Conservation (phyloP, 2,888 invertebrate species). For the Argyresthia goedartella region DNA sequence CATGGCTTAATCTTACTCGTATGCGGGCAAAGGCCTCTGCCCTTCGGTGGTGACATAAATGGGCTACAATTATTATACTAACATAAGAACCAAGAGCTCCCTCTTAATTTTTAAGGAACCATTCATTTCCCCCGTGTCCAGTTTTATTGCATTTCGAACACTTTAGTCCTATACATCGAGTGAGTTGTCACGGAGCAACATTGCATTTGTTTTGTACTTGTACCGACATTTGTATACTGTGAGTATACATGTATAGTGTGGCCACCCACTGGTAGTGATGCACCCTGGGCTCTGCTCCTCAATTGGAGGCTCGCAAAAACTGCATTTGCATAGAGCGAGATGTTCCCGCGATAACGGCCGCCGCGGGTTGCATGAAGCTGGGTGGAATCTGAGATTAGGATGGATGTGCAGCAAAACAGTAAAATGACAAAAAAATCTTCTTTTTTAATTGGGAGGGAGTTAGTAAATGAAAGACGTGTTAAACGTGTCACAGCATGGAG, state of each 20-base stretch:
- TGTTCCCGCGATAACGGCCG: constrained; percentile 52
- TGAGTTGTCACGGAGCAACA: background rate
- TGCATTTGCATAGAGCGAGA: constrained; percentile 66
- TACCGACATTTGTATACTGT: background rate
- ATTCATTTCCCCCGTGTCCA: no score
- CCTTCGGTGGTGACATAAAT: no score
- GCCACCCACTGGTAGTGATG: constrained; percentile 9
- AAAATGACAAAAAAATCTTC: no score
- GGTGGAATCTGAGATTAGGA: constrained; percentile 12
- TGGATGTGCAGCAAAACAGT: background rate
- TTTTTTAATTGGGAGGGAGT: no score
- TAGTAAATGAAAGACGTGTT: no score
- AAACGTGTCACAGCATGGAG: no score
- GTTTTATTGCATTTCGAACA: no score
- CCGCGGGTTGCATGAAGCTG: constrained; percentile 25
- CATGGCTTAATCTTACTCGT: no score
- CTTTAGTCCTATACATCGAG: background rate
- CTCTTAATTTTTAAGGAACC: no score
- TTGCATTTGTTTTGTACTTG: background rate
- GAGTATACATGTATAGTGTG: background rate
- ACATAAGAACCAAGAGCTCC: no score
- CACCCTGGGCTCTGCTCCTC: constrained; percentile 17
- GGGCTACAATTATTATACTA: no score
- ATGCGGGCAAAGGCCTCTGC: no score
- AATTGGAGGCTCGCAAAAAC: constrained; percentile 66